A percentile compares a stretch with the other conserved stretches of the same genome.
phyloP scores from a whole-genome alignment of 37 sponge, comb jelly and placozoan species.

The Dysidea cf. avara region DNA sequence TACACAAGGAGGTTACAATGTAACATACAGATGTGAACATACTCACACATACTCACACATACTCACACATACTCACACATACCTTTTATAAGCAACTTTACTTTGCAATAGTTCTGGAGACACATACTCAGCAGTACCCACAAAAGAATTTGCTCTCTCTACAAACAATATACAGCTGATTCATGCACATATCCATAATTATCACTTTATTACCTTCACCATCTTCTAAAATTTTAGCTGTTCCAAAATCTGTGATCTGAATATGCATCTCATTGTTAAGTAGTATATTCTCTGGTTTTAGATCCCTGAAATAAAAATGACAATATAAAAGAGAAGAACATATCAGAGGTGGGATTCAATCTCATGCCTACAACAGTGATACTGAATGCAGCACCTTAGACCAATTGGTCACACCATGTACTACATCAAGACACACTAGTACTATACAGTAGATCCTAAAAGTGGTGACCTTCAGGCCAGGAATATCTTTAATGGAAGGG shows the following conservation, averaged over 20 bases:
- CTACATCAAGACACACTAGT: too few species aligned
- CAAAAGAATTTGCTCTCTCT: slow-evolving; percentile 90
- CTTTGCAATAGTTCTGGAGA: slow-evolving; percentile 89
- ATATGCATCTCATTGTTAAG: slow-evolving; percentile 88
- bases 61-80: slow-evolving; percentile 13
- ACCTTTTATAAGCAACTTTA: slow-evolving; percentile 90
- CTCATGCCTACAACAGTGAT: too few species aligned
- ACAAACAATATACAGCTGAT: too few species aligned
- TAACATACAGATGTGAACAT: too few species aligned
- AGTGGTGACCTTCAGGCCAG: too few species aligned
- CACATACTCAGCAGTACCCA: slow-evolving; percentile 96
- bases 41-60: slow-evolving; percentile 24
- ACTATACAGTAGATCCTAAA: too few species aligned
- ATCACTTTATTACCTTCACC: slow-evolving; percentile 46
- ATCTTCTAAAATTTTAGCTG: slow-evolving; percentile 78
- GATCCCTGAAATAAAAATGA: slow-evolving; percentile 56
- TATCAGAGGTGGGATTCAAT: too few species aligned
- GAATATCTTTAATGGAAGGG: too few species aligned
- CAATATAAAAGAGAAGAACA: not conserved
- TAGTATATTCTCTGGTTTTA: slow-evolving; percentile 96
- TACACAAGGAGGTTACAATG: too few species aligned
- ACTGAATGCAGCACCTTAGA: too few species aligned
- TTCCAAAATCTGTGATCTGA: slow-evolving; percentile 93
- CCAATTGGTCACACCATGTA: too few species aligned
- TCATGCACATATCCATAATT: not conserved